Conservation (phyloP, 2,888 invertebrate genomes). For the Metopia argyrocephala region DNA sequence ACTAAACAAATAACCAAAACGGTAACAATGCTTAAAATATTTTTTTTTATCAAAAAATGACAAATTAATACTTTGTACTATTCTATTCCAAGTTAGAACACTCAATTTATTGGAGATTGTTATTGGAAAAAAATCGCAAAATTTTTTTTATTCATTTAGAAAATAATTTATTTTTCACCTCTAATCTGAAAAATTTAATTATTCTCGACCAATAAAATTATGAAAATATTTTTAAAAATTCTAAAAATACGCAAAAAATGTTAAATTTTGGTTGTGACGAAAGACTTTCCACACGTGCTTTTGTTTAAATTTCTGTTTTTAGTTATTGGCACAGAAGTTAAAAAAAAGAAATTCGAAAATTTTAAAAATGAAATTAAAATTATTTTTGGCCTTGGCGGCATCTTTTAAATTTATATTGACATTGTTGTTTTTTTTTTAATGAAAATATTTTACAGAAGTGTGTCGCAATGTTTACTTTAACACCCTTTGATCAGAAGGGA, state of each 20-base stretch:
- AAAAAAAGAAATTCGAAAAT: not conserved
- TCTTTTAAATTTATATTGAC: constrained; percentile 32
- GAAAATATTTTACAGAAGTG: constrained; percentile 13
- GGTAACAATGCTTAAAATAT: too few species aligned
- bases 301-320: not conserved
- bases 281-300: constrained; percentile 27
- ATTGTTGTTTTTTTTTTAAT: constrained; percentile 15
- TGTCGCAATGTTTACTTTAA: constrained; percentile 44
- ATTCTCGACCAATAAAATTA: too few species aligned
- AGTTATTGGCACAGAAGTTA: too few species aligned
- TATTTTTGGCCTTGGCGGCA: constrained; percentile 47
- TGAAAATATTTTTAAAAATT: not conserved
- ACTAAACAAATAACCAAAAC: too few species aligned
- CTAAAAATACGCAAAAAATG: not conserved
- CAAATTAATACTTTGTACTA: too few species aligned
- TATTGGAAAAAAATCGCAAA: too few species aligned
- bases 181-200: too few species aligned
- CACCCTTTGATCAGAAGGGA: constrained; percentile 30
- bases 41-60: too few species aligned
- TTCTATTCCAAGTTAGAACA: too few species aligned
- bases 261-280: not conserved
- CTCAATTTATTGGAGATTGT: too few species aligned
- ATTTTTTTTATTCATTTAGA: too few species aligned
- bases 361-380: not conserved
- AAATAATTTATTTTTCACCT: too few species aligned